phyloP scores from a whole-genome alignment of 1,140 invertebrate species.

The Euborellia annulipes region DNA sequence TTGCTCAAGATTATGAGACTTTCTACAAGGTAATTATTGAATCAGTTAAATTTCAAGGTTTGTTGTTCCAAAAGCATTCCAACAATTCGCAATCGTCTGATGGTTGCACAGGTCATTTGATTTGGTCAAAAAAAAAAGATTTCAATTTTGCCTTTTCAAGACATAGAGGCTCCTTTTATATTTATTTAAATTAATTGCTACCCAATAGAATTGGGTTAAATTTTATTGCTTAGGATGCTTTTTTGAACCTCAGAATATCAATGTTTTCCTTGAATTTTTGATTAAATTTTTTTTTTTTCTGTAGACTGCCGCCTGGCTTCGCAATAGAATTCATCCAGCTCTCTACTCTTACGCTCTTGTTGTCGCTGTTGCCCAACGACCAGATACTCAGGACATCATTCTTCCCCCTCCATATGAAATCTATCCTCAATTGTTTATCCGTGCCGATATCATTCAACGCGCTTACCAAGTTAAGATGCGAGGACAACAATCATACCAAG shows the following conservation, averaged over 20 bases:
- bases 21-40: constrained; percentile 36
- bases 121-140: too few relatives aligned
- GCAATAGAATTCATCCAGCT: constrained; percentile 40
- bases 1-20: constrained; percentile 46
- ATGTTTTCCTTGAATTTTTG: too few relatives aligned
- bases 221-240: too few relatives aligned
- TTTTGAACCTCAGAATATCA: too few relatives aligned
- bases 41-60: too few relatives aligned
- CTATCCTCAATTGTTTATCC: constrained; percentile 46
- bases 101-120: too few relatives aligned
- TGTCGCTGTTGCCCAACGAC: constrained; percentile 40
- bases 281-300: constrained; percentile 15
- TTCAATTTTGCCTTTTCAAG: too few relatives aligned
- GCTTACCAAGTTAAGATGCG: constrained; percentile 39
- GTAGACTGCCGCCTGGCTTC: constrained; percentile 42
- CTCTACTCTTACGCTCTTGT: constrained; percentile 44
- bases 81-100: too few relatives aligned
- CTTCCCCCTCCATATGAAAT: constrained; percentile 50
- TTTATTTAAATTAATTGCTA: too few relatives aligned
- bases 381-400: constrained; percentile 36
- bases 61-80: too few relatives aligned
- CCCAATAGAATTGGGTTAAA: too few relatives aligned
- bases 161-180: too few relatives aligned
- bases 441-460: constrained; percentile 37
- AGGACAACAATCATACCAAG: not conserved